Conservation (phyloP, 2,888 invertebrate genomes). For the Ephialtes manifestator region DNA sequence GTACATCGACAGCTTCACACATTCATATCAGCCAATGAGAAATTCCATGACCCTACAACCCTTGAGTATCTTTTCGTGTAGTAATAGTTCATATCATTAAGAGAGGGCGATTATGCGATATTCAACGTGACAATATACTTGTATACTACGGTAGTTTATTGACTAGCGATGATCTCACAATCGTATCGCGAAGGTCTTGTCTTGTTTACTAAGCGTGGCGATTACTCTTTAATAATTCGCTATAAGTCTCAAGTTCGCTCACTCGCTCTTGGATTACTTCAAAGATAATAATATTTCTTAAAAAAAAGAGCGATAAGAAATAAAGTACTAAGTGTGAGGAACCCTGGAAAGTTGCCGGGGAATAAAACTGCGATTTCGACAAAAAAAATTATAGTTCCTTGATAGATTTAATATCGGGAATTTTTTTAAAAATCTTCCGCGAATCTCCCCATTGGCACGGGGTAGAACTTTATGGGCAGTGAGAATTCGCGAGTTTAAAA, state of each 20-base stretch:
- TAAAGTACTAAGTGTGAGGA: background rate
- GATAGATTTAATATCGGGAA: too few species aligned
- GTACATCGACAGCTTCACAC: background rate
- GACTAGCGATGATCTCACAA: background rate
- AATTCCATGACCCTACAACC: background rate
- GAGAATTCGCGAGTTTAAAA: too few species aligned
- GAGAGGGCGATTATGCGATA: background rate
- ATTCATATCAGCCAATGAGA: background rate
- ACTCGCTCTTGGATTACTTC: background rate
- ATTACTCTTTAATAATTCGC: slow-evolving; percentile 1
- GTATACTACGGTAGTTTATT: background rate
- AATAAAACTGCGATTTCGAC: background rate
- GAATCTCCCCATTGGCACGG: too few species aligned
- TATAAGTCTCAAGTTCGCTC: background rate
- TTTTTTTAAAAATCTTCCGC: too few species aligned
- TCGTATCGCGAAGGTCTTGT: background rate
- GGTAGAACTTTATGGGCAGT: too few species aligned
- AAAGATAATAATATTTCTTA: background rate
- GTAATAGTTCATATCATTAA: background rate
- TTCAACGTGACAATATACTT: background rate
- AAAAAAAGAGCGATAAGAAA: background rate
- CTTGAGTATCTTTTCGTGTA: background rate
- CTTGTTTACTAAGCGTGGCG: background rate
- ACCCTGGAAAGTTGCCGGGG: background rate
- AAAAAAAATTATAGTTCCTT: background rate